Percentiles rank a stretch among this genome's conserved stretches.
phyloP scores from a whole-genome alignment of 2,797 vertebrate genomes.

The Coluber constrictor region DNA sequence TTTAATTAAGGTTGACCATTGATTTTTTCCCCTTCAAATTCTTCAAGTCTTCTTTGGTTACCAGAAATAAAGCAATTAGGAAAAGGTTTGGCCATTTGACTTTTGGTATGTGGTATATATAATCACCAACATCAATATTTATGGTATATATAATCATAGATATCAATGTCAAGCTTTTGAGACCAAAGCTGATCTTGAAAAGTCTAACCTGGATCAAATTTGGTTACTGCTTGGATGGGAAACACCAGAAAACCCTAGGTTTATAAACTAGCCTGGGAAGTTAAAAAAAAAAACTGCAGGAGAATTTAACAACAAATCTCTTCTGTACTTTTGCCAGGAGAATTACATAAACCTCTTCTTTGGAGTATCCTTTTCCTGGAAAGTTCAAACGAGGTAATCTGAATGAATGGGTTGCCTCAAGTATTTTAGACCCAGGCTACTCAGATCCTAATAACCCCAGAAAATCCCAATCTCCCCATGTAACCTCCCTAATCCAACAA shows the following conservation, averaged over 20 bases:
- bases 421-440: neutral
- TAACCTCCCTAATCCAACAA: neutral
- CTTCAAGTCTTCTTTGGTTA: neutral
- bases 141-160: neutral
- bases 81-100: neutral
- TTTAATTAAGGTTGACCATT: neutral
- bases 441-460: neutral
- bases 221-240: neutral
- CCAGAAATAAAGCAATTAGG: neutral
- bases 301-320: neutral
- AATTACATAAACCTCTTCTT: neutral
- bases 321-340: neutral
- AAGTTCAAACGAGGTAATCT: neutral
- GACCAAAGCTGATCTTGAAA: neutral
- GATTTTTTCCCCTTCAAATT: neutral
- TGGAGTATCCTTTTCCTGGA: neutral
- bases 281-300: neutral
- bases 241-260: neutral
- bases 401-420: neutral
- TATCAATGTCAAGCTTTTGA: neutral
- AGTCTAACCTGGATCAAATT: neutral
- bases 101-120: neutral
- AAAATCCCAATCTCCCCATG: neutral
- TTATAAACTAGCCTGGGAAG: neutral
- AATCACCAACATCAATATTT: neutral